phyloP scores from a whole-genome alignment of 2,113 vertebrate species.

The Pitta sordida region DNA sequence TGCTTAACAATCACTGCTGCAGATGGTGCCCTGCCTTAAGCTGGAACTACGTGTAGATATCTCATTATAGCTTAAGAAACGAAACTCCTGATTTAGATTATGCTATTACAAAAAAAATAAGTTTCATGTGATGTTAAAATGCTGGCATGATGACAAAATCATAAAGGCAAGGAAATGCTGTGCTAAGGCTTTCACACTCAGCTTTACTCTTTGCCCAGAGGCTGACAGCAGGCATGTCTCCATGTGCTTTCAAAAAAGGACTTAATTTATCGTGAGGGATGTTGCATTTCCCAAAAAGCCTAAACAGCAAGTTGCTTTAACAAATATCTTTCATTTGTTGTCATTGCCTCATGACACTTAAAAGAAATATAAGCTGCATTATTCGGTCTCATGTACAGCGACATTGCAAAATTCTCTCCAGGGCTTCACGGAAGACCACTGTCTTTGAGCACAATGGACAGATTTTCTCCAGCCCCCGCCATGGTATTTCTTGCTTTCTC shows the following conservation, averaged over 20 bases:
- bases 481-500: not conserved
- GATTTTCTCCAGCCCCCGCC: not conserved
- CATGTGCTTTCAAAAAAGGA: accelerated
- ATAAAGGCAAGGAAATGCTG: not conserved
- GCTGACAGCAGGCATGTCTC: not conserved
- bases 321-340: not conserved
- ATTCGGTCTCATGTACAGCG: not conserved
- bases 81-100: not conserved
- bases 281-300: not conserved
- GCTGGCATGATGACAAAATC: not conserved
- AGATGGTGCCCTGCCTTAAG: not conserved
- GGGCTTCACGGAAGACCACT: not conserved
- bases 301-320: not conserved
- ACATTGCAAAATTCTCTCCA: not conserved
- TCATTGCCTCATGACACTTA: not conserved
- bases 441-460: not conserved
- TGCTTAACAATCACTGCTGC: not conserved
- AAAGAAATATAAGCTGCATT: not conserved
- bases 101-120: not conserved
- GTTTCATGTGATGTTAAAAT: not conserved
- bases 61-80: not conserved
- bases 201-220: not conserved
- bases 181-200: not conserved
- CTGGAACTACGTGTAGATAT: not conserved
- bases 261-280: not conserved